Evolutionary conservation across 2,113 vertebrate genomes (phyloP).

Genomic region (Pan paniscus): DNA sequence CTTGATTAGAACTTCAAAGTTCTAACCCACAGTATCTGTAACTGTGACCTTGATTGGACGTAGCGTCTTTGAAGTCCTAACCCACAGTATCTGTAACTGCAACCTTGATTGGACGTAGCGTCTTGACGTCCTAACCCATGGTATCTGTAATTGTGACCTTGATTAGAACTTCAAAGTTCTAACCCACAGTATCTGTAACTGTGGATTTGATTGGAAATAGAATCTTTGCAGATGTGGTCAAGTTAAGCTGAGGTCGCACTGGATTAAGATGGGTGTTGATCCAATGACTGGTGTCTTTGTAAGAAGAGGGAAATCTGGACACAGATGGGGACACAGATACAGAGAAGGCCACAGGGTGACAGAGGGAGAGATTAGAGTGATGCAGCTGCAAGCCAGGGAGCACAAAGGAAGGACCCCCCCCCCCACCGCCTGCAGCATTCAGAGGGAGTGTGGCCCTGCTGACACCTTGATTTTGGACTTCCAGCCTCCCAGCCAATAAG

Average conservation of each 20-base stretch:
- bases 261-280: neutral
- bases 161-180: no score
- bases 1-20: no score
- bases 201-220: neutral
- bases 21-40: no score
- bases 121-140: no score
- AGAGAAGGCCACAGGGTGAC: rapidly evolving
- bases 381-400: neutral
- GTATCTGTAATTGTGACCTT: no score
- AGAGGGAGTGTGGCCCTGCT: rapidly evolving
- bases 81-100: no score
- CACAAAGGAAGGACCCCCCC: rapidly evolving
- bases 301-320: neutral
- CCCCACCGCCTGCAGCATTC: neutral
- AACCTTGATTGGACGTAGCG: no score
- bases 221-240: neutral
- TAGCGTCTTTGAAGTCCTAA: no score
- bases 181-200: no score
- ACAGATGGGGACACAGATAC: neutral
- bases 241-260: neutral
- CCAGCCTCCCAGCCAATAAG: neutral
- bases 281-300: neutral
- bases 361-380: neutral
- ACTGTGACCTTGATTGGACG: no score
- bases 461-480: neutral